A percentile compares a stretch with the other conserved stretches of the same genome.
phyloP scores from a whole-genome alignment of 2,113 vertebrate species.

The Lampris megalopsis region DNA sequence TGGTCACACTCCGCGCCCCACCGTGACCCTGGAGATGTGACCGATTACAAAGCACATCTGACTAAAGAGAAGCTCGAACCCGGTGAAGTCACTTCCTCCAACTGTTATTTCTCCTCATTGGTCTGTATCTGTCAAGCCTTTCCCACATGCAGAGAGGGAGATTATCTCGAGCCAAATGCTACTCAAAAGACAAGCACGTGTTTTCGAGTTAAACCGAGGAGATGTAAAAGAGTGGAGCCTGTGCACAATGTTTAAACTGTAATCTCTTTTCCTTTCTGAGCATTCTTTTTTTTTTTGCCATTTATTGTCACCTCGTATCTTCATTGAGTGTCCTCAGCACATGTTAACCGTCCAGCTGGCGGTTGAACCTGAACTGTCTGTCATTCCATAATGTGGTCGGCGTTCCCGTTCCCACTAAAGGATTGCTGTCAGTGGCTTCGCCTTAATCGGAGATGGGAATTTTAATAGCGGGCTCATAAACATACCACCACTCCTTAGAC shows the following conservation, averaged over 20 bases:
- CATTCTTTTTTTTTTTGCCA: constrained; percentile 25
- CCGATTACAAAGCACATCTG: constrained; percentile 53
- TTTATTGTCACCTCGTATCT: not conserved
- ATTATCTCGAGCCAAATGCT: not conserved
- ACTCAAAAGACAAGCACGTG: not conserved
- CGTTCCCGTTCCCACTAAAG: constrained; percentile 15
- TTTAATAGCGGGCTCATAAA: constrained; percentile 47
- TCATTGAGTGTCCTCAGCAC: not conserved
- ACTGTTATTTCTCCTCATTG: constrained; percentile 22
- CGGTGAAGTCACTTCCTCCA: constrained; percentile 12
- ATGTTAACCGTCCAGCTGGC: constrained; percentile 14
- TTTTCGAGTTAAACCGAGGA: not conserved
- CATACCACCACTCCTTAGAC: constrained; percentile 33
- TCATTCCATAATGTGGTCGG: constrained; percentile 11
- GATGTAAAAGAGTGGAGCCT: not conserved
- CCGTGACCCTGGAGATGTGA: constrained; percentile 59
- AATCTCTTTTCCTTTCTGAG: not conserved
- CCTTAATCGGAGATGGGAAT: constrained; percentile 43
- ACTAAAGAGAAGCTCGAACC: constrained; percentile 44
- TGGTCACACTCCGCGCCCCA: constrained; percentile 39
- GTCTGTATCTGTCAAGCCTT: not conserved
- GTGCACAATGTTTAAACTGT: not conserved
- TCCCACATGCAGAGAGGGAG: not conserved
- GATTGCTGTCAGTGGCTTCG: constrained; percentile 38
- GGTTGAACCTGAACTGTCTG: constrained; percentile 31